These are phyloP conservation scores for Hoplodrina ambigua DNA, from an alignment of 2,888 invertebrate species.

Conservation along the genomic window DNA sequence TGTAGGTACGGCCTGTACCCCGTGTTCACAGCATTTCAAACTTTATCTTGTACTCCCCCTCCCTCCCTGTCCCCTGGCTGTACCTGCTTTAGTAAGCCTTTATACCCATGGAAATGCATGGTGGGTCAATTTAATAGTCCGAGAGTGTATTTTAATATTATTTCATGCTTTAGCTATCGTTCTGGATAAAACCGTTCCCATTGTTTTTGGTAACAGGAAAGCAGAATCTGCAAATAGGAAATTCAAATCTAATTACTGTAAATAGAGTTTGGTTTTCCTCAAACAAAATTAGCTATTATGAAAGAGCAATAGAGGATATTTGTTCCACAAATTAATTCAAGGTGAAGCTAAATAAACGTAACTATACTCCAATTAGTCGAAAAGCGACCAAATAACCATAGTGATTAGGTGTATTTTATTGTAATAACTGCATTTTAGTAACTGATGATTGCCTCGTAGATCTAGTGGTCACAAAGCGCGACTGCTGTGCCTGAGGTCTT, in stretches of 20 bases:
- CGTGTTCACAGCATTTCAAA: too few relatives aligned
- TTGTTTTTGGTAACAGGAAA: slow-evolving; percentile 12
- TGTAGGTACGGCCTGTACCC: too few relatives aligned
- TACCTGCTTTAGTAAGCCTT: too few relatives aligned
- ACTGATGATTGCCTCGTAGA: too few relatives aligned
- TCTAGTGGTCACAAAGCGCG: too few relatives aligned
- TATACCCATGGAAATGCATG: neutral
- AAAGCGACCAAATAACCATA: too few relatives aligned
- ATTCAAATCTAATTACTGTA: neutral
- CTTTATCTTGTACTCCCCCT: too few relatives aligned
- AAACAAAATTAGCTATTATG: slow-evolving; percentile 9
- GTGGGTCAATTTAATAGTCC: neutral
- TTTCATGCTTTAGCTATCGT: neutral
- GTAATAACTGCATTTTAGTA: too few relatives aligned
- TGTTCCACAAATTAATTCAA: slow-evolving; percentile 8
- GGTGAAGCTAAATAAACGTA: neutral
- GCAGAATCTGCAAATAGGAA: neutral
- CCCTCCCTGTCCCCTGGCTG: too few relatives aligned
- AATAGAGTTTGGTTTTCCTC: slow-evolving; percentile 22
- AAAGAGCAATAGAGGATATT: slow-evolving; percentile 5
- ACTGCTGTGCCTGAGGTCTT: too few relatives aligned
- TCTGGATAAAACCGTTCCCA: neutral
- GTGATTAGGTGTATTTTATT: neutral
- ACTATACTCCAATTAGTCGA: too few relatives aligned
- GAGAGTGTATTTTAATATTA: neutral